A percentile compares a stretch with the other conserved stretches of the same genome.
phyloP scores from a whole-genome alignment of 2,888 invertebrate species.

The Drosophila rellima region DNA sequence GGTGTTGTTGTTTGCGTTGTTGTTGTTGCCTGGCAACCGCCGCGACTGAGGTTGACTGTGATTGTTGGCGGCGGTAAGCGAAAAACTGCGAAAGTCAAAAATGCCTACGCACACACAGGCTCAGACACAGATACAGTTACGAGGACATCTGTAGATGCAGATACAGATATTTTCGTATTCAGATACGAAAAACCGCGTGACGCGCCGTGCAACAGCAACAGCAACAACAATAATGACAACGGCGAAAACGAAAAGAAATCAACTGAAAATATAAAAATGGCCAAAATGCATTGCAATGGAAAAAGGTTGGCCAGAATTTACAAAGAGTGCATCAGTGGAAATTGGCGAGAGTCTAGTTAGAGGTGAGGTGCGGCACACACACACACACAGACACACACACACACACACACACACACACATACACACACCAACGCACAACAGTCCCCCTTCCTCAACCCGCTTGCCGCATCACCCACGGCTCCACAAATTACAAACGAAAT shows the following conservation, averaged over 20 bases:
- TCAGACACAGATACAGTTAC: neutral
- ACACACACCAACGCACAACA: neutral
- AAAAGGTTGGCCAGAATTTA: conserved; percentile 78
- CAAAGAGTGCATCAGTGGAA: conserved; percentile 68
- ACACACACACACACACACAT: neutral
- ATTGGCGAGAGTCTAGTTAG: conserved; percentile 46
- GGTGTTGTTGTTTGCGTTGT: conserved; percentile 15
- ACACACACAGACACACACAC: neutral
- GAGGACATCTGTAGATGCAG: conserved; percentile 12
- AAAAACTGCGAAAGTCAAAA: conserved; percentile 64
- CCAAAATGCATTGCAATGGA: conserved; percentile 71
- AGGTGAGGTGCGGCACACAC: conserved; percentile 16
- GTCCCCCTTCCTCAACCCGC: neutral
- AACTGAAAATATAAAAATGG: conserved; percentile 73
- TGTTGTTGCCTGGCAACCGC: conserved; percentile 48
- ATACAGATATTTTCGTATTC: conserved; percentile 46
- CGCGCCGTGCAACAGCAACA: conserved; percentile 47
- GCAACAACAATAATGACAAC: conserved; percentile 17
- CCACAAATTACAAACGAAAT: conserved; percentile 78
- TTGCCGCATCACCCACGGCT: conserved; percentile 11
- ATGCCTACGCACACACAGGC: conserved; percentile 47
- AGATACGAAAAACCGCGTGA: conserved; percentile 64
- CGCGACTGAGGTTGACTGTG: conserved; percentile 74
- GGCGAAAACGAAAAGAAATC: conserved; percentile 54
- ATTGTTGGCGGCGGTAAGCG: conserved; percentile 67